A percentile compares a stretch with the other conserved stretches of the same genome.
Evolutionary conservation across 2,113 vertebrate species (phyloP).

Genomic region (Stomatorhinus ivindoensis): DNA sequence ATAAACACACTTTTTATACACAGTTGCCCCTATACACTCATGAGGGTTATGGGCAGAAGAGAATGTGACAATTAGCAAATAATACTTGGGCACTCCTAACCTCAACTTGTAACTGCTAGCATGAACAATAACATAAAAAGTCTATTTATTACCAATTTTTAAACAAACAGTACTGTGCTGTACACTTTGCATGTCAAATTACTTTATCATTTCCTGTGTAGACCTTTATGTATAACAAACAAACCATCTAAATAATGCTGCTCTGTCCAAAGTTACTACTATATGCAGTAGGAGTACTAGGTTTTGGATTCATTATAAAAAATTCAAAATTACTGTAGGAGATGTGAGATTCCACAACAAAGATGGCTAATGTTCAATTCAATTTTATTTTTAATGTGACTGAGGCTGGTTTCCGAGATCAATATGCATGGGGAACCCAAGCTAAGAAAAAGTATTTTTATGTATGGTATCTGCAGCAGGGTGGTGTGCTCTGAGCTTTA

Average conservation of each 20-base stretch:
- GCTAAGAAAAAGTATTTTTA: background rate
- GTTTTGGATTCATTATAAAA: background rate
- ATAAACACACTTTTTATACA: background rate
- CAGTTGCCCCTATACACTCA: background rate
- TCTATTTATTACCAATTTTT: background rate
- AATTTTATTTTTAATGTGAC: background rate
- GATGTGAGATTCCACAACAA: background rate
- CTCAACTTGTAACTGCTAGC: background rate
- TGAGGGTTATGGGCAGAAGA: background rate
- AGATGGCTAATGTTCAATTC: background rate
- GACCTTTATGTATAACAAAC: background rate
- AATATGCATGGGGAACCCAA: background rate
- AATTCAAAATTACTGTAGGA: background rate
- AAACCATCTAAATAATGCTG: background rate
- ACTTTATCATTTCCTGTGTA: background rate
- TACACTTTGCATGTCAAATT: background rate
- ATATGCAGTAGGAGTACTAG: background rate
- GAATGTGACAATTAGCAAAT: background rate
- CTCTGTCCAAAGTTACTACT: background rate
- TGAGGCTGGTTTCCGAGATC: background rate
- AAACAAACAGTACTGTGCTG: background rate
- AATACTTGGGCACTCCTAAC: background rate
- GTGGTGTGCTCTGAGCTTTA: conserved; percentile 48
- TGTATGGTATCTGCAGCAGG: background rate
- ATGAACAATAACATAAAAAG: background rate